These are phyloP conservation scores for Manduca sexta DNA, from an alignment of 1,140 invertebrate species.

Conservation along the genomic window DNA sequence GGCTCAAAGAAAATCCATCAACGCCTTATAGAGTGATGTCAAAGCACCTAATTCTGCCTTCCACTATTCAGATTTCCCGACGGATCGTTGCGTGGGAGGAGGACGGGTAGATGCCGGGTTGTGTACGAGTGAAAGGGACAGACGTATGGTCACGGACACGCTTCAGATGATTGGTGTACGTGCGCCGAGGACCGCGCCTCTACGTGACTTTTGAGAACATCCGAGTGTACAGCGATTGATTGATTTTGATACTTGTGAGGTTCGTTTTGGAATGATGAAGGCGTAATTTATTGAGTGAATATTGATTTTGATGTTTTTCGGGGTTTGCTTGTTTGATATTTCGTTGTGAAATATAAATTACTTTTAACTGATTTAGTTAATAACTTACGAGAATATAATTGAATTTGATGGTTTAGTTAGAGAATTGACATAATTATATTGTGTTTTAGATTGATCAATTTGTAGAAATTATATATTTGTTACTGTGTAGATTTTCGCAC, in stretches of 20 bases:
- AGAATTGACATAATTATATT: too few relatives aligned
- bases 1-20: conserved; percentile 60
- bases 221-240: conserved; percentile 5
- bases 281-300: neutral
- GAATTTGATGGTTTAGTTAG: too few relatives aligned
- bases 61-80: conserved; percentile 64
- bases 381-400: too few relatives aligned
- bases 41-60: conserved; percentile 62
- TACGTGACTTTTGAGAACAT: conserved; percentile 57
- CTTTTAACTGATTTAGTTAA: too few relatives aligned
- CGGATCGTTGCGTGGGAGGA: conserved; percentile 38
- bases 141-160: conserved; percentile 54
- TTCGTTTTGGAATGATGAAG: neutral
- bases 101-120: conserved; percentile 18
- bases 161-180: conserved; percentile 69
- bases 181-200: conserved; percentile 58
- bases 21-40: conserved; percentile 59
- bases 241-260: conserved; percentile 42
- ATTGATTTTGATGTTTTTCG: too few relatives aligned
- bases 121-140: conserved; percentile 29
- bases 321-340: too few relatives aligned
- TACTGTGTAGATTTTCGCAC: too few relatives aligned
- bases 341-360: too few relatives aligned
- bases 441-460: too few relatives aligned
- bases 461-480: too few relatives aligned